These are phyloP conservation scores for Eueides isabella DNA, from an alignment of 1,140 invertebrate species.

Conservation along the genomic window DNA sequence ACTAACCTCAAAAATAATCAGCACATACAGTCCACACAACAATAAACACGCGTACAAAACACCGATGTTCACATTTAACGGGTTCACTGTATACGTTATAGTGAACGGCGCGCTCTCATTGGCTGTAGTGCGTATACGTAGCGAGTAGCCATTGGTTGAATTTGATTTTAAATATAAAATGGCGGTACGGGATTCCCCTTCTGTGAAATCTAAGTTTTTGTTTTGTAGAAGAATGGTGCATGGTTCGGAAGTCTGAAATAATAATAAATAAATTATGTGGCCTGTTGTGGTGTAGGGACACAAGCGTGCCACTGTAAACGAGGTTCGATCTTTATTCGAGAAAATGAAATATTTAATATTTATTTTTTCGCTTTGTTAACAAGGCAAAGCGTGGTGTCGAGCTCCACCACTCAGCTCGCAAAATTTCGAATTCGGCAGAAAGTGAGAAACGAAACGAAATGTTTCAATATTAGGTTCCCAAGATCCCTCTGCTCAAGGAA, in stretches of 20 bases:
- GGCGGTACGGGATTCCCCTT: constrained; percentile 45
- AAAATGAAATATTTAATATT: too few species aligned
- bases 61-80: constrained; percentile 85
- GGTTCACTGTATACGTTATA: constrained; percentile 84
- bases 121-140: constrained; percentile 44
- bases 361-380: too few species aligned
- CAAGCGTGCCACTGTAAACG: too few species aligned
- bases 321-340: too few species aligned
- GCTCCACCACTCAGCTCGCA: too few species aligned
- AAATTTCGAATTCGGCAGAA: too few species aligned
- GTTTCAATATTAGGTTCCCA: too few species aligned
- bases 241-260: constrained; percentile 44
- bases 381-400: too few species aligned
- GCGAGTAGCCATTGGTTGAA: constrained; percentile 17
- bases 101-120: constrained; percentile 83
- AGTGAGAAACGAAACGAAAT: too few species aligned
- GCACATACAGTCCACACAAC: constrained; percentile 88
- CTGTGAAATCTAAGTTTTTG: constrained; percentile 49
- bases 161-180: constrained; percentile 38
- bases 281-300: too few species aligned
- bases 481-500: too few species aligned
- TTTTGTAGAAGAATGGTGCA: constrained; percentile 50
- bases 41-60: constrained; percentile 89
- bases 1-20: constrained; percentile 94
- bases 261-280: too few species aligned